Conservation (phyloP, 1,140 invertebrate genomes). For the Atopsyche davidsoni region DNA sequence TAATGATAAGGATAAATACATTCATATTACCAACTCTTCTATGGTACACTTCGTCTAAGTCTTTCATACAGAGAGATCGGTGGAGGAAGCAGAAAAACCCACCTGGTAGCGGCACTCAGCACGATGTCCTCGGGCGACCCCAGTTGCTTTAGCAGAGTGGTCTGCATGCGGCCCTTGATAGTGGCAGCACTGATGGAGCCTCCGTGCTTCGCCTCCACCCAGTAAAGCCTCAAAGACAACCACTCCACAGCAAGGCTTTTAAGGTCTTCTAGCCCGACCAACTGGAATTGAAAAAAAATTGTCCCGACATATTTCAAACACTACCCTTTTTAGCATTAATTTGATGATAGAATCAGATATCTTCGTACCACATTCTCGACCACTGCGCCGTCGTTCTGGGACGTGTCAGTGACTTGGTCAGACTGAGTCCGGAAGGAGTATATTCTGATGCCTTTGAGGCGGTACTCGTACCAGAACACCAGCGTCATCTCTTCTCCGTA, state of each 20-base stretch:
- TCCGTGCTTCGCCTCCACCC: constrained; percentile 56
- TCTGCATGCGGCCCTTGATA: constrained; percentile 52
- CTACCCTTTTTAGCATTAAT: no score
- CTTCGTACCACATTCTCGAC: constrained; percentile 29
- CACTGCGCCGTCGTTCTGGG: constrained; percentile 27
- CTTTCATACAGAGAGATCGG: no score
- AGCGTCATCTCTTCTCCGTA: constrained; percentile 41
- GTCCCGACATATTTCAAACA: no score
- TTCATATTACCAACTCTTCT: no score
- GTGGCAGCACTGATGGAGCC: constrained; percentile 53
- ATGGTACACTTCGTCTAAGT: no score
- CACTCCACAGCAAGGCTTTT: constrained; percentile 75
- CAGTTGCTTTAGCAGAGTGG: constrained; percentile 48
- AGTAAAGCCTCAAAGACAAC: constrained; percentile 66
- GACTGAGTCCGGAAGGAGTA: constrained; percentile 30
- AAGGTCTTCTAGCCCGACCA: constrained; percentile 51
- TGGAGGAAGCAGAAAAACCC: no score
- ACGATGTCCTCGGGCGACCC: constrained; percentile 46
- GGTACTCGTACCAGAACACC: constrained; percentile 52
- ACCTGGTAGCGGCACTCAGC: background rate
- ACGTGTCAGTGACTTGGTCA: background rate
- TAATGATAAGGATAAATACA: no score
- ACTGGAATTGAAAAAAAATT: constrained; percentile 9
- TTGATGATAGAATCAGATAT: no score
- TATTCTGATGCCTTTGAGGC: constrained; percentile 47